Base-by-base conservation (phyloP, 2,888 invertebrate genomes). In the Ditylenchus weischeri region DNA sequence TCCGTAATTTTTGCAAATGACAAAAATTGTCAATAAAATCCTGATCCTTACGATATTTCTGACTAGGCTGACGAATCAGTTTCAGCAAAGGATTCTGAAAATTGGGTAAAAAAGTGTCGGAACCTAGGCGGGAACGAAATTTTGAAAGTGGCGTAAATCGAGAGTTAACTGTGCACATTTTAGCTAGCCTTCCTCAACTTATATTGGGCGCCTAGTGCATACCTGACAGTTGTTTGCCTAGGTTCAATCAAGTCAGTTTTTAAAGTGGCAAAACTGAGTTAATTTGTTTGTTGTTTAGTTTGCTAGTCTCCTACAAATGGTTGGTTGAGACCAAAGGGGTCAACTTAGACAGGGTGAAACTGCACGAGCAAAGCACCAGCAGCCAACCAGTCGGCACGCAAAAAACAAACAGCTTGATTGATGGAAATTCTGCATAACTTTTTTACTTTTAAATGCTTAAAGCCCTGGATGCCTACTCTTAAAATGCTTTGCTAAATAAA, bases 131-230 rank as follows among this genome's bases (percentile, higher is more conserved):
- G n/a, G n/a, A n/a, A n/a, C n/a, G n/a, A n/a, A n/a, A n/a, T n/a
- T n/a, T n/a, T n/a, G n/a, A n/a, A n/a, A n/a, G n/a, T n/a, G n/a
- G n/a, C n/a, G n/a, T n/a, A n/a, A n/a, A n/a, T n/a, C n/a, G n/a
- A n/a, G n/a, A n/a, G n/a, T n/a, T n/a, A n/a, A n/a, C n/a, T n/a
- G 29, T 29, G 5, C 29, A 29, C 29, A 3, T 15, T 78, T 65
- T 70, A 80, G 80, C 65, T 81, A 50, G 76, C 78, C 60, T 75
- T 75, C 71, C 69, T 79, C 47, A 80, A 75, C 58, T 65, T 72
- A 0, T 62, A 72, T 54, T 81, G 78, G 78, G 70, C 76, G 3
- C 77, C 77, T 43, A 74, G 78, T n/a, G 78, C 78, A 11, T 81
- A 78, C 63, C 57, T 79, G 36, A 74, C 79, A 0, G 79, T 80